phyloP scores from a whole-genome alignment of 64 coral and sea anemone species.

The Montipora capricornis region DNA sequence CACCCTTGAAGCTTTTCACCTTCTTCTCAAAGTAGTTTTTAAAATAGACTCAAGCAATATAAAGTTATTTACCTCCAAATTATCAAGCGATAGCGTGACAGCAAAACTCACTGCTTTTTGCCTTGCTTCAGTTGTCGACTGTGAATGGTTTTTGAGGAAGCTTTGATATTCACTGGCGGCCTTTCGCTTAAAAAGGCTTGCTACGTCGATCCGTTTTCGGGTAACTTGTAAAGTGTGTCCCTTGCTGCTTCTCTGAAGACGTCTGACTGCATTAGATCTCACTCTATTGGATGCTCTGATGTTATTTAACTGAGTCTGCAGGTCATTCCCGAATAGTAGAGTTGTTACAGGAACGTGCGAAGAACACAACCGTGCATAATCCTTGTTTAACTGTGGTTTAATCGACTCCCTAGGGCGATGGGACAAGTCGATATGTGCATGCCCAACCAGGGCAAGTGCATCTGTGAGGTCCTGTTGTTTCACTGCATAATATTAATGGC shows the following conservation, averaged over 20 bases:
- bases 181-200: conserved; percentile 39
- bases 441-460: not conserved
- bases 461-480: too few relatives aligned
- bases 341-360: too few relatives aligned
- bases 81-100: too few relatives aligned
- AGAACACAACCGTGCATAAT: too few relatives aligned
- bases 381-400: not conserved
- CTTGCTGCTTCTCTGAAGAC: not conserved
- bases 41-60: too few relatives aligned
- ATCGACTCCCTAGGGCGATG: conserved; percentile 29
- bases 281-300: conserved; percentile 48
- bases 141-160: not conserved
- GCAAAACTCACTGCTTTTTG: too few relatives aligned
- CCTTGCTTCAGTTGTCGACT: too few relatives aligned
- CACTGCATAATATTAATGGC: too few relatives aligned
- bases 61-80: too few relatives aligned
- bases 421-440: conserved; percentile 29
- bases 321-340: too few relatives aligned
- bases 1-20: not conserved
- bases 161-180: conserved; percentile 8
- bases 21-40: too few relatives aligned
- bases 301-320: conserved; percentile 38
- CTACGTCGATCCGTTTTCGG: conserved; percentile 1
- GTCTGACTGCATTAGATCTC: not conserved
- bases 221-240: conserved; percentile 1